Evolutionary conservation across 2,888 invertebrate species (phyloP).

Genomic region (Tachystola acroxantha): DNA sequence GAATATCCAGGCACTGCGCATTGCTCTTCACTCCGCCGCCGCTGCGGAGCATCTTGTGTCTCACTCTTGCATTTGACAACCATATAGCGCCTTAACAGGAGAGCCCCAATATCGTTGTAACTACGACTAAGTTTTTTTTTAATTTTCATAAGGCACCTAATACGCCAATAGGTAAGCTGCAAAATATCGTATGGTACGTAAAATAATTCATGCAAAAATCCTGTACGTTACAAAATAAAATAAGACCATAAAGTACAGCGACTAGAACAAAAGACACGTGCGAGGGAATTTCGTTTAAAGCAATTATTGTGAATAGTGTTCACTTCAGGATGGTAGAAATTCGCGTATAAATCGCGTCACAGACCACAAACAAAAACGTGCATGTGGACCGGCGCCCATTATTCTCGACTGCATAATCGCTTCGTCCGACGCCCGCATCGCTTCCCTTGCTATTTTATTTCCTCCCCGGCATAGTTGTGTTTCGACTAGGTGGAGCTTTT

Average conservation of each 20-base stretch:
- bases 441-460: slow-evolving; percentile 76
- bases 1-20: too few relatives aligned
- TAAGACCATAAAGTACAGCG: slow-evolving; percentile 3
- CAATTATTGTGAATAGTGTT: slow-evolving; percentile 76
- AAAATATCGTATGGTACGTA: too few relatives aligned
- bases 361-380: slow-evolving; percentile 78
- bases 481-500: slow-evolving; percentile 70
- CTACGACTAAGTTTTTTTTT: too few relatives aligned
- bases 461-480: slow-evolving; percentile 70
- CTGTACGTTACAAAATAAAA: too few relatives aligned
- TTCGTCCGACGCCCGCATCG: slow-evolving; percentile 77
- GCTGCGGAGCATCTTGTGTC: too few relatives aligned
- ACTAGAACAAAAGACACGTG: slow-evolving; percentile 55
- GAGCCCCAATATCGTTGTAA: too few relatives aligned
- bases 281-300: slow-evolving; percentile 66
- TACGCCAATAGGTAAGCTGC: too few relatives aligned
- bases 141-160: too few relatives aligned
- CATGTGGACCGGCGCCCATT: slow-evolving; percentile 76
- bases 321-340: slow-evolving; percentile 74
- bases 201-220: too few relatives aligned
- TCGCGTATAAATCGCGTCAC: slow-evolving; percentile 77
- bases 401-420: slow-evolving; percentile 79
- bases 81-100: too few relatives aligned
- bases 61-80: too few relatives aligned
- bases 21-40: too few relatives aligned